Evolutionary conservation across 2,113 vertebrate genomes (phyloP).

Genomic region (Cariama cristata): DNA sequence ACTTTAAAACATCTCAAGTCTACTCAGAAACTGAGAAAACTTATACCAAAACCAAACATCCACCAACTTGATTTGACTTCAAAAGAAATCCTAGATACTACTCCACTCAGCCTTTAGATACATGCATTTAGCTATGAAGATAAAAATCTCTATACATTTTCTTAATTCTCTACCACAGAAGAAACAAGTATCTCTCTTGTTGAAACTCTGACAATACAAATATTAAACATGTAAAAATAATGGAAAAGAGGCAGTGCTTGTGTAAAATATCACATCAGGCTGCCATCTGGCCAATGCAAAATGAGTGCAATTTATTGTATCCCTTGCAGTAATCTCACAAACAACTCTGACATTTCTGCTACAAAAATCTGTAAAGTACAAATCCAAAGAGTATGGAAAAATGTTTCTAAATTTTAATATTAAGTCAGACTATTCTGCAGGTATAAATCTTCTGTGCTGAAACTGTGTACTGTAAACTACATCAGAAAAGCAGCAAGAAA

Average conservation of each 20-base stretch:
- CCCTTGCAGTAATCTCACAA: not conserved
- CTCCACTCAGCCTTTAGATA: not conserved
- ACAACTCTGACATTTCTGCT: not conserved
- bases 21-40: not conserved
- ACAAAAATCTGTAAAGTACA: not conserved
- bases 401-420: not conserved
- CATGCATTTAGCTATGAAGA: not conserved
- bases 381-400: not conserved
- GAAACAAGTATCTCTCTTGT: not conserved
- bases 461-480: not conserved
- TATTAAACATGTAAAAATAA: not conserved
- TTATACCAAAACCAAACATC: not conserved
- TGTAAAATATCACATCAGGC: not conserved
- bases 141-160: not conserved
- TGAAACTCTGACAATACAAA: not conserved
- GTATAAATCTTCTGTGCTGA: not conserved
- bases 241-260: not conserved
- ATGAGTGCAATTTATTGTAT: not conserved
- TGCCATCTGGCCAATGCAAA: not conserved
- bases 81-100: not conserved
- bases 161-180: not conserved
- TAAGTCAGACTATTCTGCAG: not conserved
- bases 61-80: not conserved
- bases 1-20: not conserved
- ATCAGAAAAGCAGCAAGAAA: not conserved